These are phyloP conservation scores for Perizoma affinitatum DNA, from an alignment of 2,888 invertebrate species.

Conservation along the genomic window DNA sequence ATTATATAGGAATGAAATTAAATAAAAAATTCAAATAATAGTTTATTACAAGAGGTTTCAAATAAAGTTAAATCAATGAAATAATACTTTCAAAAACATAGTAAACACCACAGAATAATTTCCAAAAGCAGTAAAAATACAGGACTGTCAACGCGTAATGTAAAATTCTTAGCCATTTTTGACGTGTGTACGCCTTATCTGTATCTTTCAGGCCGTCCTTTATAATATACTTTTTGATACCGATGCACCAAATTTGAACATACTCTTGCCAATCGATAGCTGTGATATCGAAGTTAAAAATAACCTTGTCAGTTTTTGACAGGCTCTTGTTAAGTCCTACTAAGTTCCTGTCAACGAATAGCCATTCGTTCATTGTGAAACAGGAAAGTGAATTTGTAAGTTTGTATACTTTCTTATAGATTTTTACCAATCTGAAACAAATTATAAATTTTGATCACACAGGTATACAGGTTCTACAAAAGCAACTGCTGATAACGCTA, in stretches of 20 bases:
- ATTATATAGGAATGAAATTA: too few relatives aligned
- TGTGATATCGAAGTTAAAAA: conserved; percentile 41
- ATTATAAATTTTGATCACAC: neutral
- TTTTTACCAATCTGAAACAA: conserved; percentile 42
- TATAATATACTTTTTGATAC: conserved; percentile 37
- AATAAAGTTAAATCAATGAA: too few relatives aligned
- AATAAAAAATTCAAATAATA: too few relatives aligned
- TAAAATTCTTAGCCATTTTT: conserved; percentile 30
- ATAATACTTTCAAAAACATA: neutral
- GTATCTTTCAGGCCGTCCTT: conserved; percentile 37
- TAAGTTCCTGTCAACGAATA: conserved; percentile 39
- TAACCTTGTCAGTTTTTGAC: conserved; percentile 38
- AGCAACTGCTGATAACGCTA: too few relatives aligned
- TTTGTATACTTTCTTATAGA: conserved; percentile 40
- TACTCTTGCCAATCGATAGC: conserved; percentile 35
- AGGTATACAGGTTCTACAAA: too few relatives aligned
- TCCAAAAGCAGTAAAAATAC: conserved; percentile 8
- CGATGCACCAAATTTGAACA: conserved; percentile 34
- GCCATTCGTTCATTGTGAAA: conserved; percentile 38
- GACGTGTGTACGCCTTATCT: conserved; percentile 30
- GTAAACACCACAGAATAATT: neutral
- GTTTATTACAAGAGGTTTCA: too few relatives aligned
- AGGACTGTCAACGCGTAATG: neutral
- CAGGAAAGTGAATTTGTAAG: conserved; percentile 16
- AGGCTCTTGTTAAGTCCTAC: conserved; percentile 15